These are phyloP conservation scores for Apeltes quadracus DNA, from an alignment of 2,113 vertebrate genomes.

Conservation along the genomic window DNA sequence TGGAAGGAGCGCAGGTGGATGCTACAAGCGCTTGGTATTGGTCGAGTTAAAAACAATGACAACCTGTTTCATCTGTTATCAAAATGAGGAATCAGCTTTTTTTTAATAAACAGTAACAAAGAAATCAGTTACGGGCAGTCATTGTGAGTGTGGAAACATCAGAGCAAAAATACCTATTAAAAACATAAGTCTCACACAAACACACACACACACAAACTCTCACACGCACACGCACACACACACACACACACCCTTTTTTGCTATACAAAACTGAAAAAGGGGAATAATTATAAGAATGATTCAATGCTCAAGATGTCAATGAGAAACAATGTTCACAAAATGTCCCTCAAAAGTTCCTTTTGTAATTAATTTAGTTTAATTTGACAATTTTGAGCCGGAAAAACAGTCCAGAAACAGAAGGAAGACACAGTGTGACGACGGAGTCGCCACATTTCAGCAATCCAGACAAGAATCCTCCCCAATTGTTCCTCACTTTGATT, in stretches of 20 bases:
- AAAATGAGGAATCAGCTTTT: conserved; percentile 4
- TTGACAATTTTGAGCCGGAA: not conserved
- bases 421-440: too few relatives aligned
- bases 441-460: not conserved
- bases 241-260: not conserved
- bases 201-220: not conserved
- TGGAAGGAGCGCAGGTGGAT: conserved; percentile 41
- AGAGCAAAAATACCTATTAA: conserved; percentile 18
- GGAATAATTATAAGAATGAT: too few relatives aligned
- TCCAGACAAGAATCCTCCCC: not conserved
- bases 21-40: conserved; percentile 56
- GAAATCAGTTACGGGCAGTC: conserved; percentile 18
- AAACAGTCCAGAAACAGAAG: not conserved
- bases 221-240: not conserved
- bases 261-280: conserved; percentile 10
- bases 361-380: conserved; percentile 16
- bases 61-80: conserved; percentile 32
- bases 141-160: conserved; percentile 4
- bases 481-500: not conserved
- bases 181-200: not conserved
- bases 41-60: conserved; percentile 4
- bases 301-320: not conserved
- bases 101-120: conserved; percentile 19
- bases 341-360: not conserved
- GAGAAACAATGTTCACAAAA: not conserved